These are phyloP conservation scores for Schizopygopsis pylzovi DNA, from an alignment of 2,797 vertebrate species.

Conservation along the genomic window DNA sequence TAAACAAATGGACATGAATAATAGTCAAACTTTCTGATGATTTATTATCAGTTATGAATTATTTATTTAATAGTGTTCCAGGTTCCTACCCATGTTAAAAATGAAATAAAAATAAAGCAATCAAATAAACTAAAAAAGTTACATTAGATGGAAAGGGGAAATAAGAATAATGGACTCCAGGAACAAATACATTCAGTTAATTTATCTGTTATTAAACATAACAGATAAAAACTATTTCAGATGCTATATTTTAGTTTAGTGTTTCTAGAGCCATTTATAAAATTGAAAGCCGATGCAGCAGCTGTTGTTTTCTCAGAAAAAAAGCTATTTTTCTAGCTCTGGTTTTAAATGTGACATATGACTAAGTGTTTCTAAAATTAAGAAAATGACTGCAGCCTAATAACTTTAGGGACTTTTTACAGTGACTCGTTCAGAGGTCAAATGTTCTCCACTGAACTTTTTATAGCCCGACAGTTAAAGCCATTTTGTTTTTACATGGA, in stretches of 20 bases:
- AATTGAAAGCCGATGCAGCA: constrained; percentile 41
- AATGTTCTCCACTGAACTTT: constrained; percentile 19
- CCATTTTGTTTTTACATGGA: constrained; percentile 13
- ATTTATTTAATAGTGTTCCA: not conserved
- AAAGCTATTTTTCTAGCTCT: constrained; percentile 33
- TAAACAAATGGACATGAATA: not conserved
- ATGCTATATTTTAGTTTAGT: constrained; percentile 1
- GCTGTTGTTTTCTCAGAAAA: constrained; percentile 47
- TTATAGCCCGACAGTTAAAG: constrained; percentile 4
- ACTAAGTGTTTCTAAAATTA: constrained; percentile 53
- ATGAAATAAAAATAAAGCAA: not conserved
- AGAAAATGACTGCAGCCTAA: constrained; percentile 44
- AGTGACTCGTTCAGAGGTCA: not conserved
- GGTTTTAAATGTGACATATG: constrained; percentile 50
- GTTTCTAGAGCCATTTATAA: constrained; percentile 19
- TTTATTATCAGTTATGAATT: not conserved
- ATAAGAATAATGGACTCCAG: not conserved
- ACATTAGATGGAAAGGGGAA: not conserved
- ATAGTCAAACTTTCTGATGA: not conserved
- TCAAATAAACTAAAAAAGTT: not conserved
- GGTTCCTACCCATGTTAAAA: not conserved
- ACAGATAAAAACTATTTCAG: not conserved
- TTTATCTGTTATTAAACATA: not conserved
- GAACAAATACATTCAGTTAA: not conserved
- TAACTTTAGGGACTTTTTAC: constrained; percentile 49